A percentile compares a stretch with the other conserved stretches of the same genome.
These are phyloP conservation scores for Tapera naevia DNA, from an alignment of 2,797 vertebrate genomes.

Conservation along the genomic window DNA sequence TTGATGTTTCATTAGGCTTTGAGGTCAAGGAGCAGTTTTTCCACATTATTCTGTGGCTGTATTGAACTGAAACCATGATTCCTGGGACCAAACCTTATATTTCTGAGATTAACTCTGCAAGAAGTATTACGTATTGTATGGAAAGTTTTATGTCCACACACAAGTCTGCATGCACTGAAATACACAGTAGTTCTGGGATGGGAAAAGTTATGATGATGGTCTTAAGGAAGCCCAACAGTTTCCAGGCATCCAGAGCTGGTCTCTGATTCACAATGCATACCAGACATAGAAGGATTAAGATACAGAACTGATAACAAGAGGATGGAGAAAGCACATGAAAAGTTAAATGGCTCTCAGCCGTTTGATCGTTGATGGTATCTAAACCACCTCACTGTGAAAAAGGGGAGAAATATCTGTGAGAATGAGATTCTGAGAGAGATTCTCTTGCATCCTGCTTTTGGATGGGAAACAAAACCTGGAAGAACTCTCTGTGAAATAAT, in stretches of 20 bases:
- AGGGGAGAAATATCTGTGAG: background rate
- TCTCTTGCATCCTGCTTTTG: background rate
- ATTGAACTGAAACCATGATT: background rate
- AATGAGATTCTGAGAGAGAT: background rate
- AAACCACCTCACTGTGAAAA: background rate
- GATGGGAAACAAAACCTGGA: background rate
- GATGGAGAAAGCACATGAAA: background rate
- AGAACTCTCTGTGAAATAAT: background rate
- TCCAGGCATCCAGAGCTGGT: conserved; percentile 28
- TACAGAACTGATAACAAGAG: conserved; percentile 30
- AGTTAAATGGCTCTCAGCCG: background rate
- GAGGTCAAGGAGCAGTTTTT: conserved; percentile 39
- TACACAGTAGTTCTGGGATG: background rate
- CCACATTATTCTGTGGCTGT: background rate
- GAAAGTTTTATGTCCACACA: background rate
- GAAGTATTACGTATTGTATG: background rate
- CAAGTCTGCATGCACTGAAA: background rate
- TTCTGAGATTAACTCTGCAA: background rate
- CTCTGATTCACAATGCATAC: conserved; percentile 60
- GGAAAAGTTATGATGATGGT: background rate
- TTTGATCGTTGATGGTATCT: background rate
- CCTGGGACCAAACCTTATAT: background rate
- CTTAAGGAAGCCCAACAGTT: background rate
- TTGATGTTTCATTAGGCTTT: conserved; percentile 20
- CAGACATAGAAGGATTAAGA: conserved; percentile 65